Evolutionary conservation across 2,113 vertebrate species (phyloP).

Genomic region (Kryptolebias marmoratus): DNA sequence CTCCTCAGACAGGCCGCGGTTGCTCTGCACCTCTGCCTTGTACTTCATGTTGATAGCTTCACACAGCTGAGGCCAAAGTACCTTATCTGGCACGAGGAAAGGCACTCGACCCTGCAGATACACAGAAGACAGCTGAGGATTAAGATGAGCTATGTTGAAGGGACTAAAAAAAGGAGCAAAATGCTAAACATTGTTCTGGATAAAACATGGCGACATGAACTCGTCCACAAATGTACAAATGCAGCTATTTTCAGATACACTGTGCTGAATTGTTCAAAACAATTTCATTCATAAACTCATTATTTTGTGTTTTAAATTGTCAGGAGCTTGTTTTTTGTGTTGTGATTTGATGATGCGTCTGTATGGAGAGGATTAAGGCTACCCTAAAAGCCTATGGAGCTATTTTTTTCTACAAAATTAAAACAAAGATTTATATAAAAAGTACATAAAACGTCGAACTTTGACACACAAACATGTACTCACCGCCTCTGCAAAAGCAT

Average conservation of each 20-base stretch:
- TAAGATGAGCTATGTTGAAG: background rate
- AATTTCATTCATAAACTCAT: background rate
- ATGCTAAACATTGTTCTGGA: background rate
- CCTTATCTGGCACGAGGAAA: conserved; percentile 93
- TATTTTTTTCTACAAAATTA: too few relatives aligned
- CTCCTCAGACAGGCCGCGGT: conserved; percentile 91
- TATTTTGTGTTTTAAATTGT: background rate
- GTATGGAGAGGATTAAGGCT: background rate
- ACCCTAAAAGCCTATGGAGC: background rate
- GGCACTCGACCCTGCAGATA: conserved; percentile 90
- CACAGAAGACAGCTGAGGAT: conserved; percentile 6
- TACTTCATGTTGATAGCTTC: conserved; percentile 98
- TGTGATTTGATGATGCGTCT: too few relatives aligned
- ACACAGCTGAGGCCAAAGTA: conserved; percentile 92
- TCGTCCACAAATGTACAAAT: background rate
- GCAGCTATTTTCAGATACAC: background rate
- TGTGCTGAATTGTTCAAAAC: too few relatives aligned
- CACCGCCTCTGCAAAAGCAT: conserved; percentile 94
- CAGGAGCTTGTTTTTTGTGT: too few relatives aligned
- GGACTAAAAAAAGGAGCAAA: background rate
- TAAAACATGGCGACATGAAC: conserved; percentile 3
- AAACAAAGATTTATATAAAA: background rate
- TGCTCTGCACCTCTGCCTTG: conserved; percentile 96
- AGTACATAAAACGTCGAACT: background rate
- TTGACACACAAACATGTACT: conserved; percentile 57